A percentile compares a stretch with the other conserved stretches of the same genome.
Evolutionary conservation across 1,140 invertebrate genomes (phyloP).

Genomic region (Wasmannia auropunctata): DNA sequence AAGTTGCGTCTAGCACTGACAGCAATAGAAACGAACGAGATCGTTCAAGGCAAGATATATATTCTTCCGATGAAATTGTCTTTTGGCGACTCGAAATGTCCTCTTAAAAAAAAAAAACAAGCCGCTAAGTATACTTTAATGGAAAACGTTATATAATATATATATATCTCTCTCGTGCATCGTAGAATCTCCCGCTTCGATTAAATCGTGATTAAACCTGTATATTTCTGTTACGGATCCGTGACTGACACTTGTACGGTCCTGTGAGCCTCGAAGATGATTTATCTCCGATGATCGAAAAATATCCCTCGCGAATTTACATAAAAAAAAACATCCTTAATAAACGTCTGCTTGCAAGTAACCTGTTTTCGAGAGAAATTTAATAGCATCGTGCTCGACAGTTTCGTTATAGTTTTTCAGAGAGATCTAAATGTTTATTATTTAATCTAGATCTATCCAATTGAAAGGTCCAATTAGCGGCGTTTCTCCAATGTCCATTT

Average conservation of each 20-base stretch:
- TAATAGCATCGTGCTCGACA: not conserved
- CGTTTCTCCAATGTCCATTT: too few relatives aligned
- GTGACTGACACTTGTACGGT: not conserved
- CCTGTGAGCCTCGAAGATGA: not conserved
- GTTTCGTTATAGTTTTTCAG: not conserved
- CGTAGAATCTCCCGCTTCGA: not conserved
- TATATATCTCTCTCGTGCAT: not conserved
- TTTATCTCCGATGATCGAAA: not conserved
- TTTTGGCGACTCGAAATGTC: not conserved
- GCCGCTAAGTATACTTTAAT: not conserved
- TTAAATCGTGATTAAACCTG: not conserved
- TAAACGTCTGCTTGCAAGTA: not conserved
- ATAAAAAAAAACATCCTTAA: not conserved
- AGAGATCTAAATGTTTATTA: not conserved
- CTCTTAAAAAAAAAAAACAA: not conserved
- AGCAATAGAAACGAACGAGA: not conserved
- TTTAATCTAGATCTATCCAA: not conserved
- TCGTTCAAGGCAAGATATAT: conserved; percentile 40
- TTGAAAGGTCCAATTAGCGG: not conserved
- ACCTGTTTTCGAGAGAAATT: not conserved
- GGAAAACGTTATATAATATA: conserved; percentile 46
- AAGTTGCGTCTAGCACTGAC: not conserved
- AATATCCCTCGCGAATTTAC: not conserved
- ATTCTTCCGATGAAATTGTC: not conserved
- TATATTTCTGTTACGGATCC: not conserved